Base-by-base conservation (phyloP, 2,888 invertebrate genomes). In the Rhamphomyia laevipes region DNA sequence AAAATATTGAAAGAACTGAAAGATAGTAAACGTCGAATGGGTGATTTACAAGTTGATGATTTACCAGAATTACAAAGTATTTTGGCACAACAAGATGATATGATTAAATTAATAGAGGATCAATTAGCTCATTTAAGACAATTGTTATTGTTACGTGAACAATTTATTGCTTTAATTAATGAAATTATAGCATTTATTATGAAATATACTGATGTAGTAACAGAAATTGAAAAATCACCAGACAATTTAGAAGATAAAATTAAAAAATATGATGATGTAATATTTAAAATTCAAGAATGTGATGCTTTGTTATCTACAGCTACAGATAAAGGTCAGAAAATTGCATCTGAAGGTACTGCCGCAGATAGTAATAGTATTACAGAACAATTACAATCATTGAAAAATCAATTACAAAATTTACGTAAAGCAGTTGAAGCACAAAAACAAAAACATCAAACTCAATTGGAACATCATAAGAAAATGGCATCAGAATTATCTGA, bases 321-420 rank as follows among this genome's bases (percentile, higher is more conserved):
- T 1, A 83, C 83, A 13, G 94, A 94, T 62, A 93, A 93, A 65
- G 94, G 93, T 0, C 88, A 90, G 62, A 89, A 91, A 66, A 93
- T 95, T 31, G 90, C 90, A 1, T 84, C 85, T 1, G 93, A 94
- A 70, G 91, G 92, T 40, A 84, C 88, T 3, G 82, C 87, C 0
- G 84, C 86, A 16, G 93, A 93, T 59, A 78, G 87, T 58, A 92
- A 92, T 59, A 82, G 82, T 57, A 84, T 94, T 7, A 90, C 89
- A 2, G 89, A 91, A 63, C 84, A 92, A 58, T 65, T 94, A 18
- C 91, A 92, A 60, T 84, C 85, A 0, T 66, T 94, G 17, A 92
- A 90, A 66, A 88, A 89, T 63, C 87, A 91, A 56, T 70, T 92
- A 15, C 78, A 86, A 47, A 80, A 81, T 49, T 70, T 94, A 4